Percentiles rank a stretch among this genome's conserved stretches.
phyloP scores from a whole-genome alignment of 1,140 invertebrate genomes.

The Brachionus koreanus region DNA sequence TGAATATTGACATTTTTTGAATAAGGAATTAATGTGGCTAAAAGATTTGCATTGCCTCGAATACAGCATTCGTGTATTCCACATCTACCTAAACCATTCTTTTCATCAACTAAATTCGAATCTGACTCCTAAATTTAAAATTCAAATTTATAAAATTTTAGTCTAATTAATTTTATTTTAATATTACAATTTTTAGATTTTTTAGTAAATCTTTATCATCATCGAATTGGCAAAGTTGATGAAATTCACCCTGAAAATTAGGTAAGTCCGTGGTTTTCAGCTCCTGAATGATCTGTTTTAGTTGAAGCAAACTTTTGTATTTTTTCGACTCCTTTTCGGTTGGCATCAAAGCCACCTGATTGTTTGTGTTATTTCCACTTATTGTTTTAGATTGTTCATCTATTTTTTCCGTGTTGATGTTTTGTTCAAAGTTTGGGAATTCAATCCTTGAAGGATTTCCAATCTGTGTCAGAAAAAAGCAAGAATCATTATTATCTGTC shows the following conservation, averaged over 20 bases:
- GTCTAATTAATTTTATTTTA: not conserved
- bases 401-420: not conserved
- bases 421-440: not conserved
- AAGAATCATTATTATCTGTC: not conserved
- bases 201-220: not conserved
- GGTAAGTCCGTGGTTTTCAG: conserved; percentile 14
- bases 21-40: conserved; percentile 1
- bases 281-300: not conserved
- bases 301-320: not conserved
- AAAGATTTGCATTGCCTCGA: not conserved
- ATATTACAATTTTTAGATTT: not conserved
- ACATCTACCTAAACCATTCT: not conserved
- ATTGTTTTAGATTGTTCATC: not conserved
- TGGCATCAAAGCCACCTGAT: not conserved
- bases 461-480: conserved; percentile 10
- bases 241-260: conserved; percentile 25
- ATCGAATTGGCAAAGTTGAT: conserved; percentile 30
- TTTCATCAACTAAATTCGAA: not conserved
- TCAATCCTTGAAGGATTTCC: not conserved
- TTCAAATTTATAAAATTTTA: not conserved
- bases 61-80: conserved; percentile 40
- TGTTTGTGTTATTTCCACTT: not conserved
- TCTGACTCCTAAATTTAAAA: not conserved
- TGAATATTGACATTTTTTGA: not conserved
- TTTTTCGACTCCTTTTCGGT: conserved; percentile 8